Base-by-base conservation (phyloP, 2,888 invertebrate species). In the Ametastegia equiseti region DNA sequence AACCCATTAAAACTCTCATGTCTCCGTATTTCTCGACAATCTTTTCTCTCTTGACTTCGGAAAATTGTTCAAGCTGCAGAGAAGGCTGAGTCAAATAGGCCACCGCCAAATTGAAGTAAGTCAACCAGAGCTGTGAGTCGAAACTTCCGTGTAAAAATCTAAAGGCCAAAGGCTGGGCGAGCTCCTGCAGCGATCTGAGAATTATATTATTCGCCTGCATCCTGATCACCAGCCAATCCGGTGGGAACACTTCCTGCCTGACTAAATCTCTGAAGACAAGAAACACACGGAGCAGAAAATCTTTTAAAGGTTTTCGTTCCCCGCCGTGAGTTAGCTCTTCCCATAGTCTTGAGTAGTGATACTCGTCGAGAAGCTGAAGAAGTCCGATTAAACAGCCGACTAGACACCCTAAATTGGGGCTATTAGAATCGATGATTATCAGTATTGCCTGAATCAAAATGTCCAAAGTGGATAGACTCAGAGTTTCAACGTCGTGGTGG, bases 1-100 rank as follows among this genome's bases (percentile, higher is more conserved):
- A 95, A 39, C 98, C 98, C 95, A 98, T 98, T 19, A 96, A 93
- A 1, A 98, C 97, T 80, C 98, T 94, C 98, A 98, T 97, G 88
- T 98, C 97, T 1, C 96, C 96, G 88, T 97, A 96, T 81, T 95
- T 96, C 87, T 96, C 95, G 19, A 96, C 93, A 81, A 97, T 95
- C 91, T 96, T 96, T 82, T 96, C 94, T 0, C 95, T 92, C 88
- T 97, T 97, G 1, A 95, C 95, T 84, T 96, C 95, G n/a, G 96
- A 95, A 90, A 97, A 97, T 84, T 94, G 95, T 88, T 97, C 97
- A 81, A 97, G 92, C 91, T 97, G 97, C 36, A 97, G 92, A 50
- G 96, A 95, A 0, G 96, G 95, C 88, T 97, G 97, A 0, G 96
- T 97, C 57, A 97, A 93, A 90, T 97, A 97, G 19, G 95, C 94